Evolutionary conservation across 2,113 vertebrate genomes (phyloP).

Genomic region (Neotoma lepida): DNA sequence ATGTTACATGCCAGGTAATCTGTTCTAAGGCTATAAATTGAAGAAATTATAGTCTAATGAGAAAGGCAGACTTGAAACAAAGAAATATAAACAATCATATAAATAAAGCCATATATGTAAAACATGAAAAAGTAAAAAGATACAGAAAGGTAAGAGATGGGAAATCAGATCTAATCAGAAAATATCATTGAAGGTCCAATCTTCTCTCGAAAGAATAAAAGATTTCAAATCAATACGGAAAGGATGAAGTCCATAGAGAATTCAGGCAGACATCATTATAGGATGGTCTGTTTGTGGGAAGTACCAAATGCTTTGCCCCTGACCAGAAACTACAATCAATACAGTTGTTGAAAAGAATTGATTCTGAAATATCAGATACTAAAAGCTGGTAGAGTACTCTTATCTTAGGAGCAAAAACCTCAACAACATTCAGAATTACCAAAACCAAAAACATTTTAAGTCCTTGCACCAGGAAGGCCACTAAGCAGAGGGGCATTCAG

Average conservation of each 20-base stretch:
- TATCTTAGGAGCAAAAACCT: conserved; percentile 15
- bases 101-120: background rate
- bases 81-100: conserved; percentile 11
- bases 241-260: conserved; percentile 20
- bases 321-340: conserved; percentile 29
- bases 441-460: background rate
- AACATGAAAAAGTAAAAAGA: background rate
- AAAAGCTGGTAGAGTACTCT: background rate
- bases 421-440: background rate
- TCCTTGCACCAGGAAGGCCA: background rate
- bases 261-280: background rate
- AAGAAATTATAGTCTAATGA: conserved; percentile 46
- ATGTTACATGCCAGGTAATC: background rate
- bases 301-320: background rate
- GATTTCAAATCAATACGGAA: background rate
- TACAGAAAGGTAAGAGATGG: background rate
- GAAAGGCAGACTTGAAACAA: conserved; percentile 52
- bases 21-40: background rate
- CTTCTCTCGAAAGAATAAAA: background rate
- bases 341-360: background rate
- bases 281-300: background rate
- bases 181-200: background rate
- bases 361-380: background rate
- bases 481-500: background rate
- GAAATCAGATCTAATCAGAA: background rate